Evolutionary conservation across 2,888 invertebrate species (phyloP).

Genomic region (Eumacrocentrus americanus): DNA sequence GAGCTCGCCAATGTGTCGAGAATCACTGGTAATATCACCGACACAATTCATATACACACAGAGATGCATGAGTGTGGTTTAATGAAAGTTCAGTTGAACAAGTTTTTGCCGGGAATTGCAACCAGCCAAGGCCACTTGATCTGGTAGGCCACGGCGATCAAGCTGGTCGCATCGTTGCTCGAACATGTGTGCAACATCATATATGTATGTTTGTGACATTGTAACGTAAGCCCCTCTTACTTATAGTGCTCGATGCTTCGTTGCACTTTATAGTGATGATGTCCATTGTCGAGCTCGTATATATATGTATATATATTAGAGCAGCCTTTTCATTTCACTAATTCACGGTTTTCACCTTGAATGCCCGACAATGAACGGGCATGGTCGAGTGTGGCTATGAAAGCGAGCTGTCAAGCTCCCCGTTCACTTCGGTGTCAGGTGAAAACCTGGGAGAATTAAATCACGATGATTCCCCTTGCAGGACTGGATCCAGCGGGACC

Average conservation of each 20-base stretch:
- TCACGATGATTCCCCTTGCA: conserved; percentile 46
- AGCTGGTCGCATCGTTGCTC: not conserved
- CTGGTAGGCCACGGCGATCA: not conserved
- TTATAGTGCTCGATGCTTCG: not conserved
- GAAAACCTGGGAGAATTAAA: not conserved
- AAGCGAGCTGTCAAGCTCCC: conserved; percentile 20
- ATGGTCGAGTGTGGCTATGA: conserved; percentile 14
- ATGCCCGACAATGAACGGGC: conserved; percentile 2
- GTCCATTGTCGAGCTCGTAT: no score
- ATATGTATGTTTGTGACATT: not conserved
- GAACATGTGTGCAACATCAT: not conserved
- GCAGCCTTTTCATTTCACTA: conserved; percentile 25
- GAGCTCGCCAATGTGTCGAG: conserved; percentile 80
- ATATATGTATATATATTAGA: no score
- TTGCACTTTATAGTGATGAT: no score
- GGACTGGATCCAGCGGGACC: conserved; percentile 91
- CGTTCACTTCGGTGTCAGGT: conserved; percentile 1
- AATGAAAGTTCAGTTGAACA: conserved; percentile 1
- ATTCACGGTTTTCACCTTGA: conserved; percentile 23
- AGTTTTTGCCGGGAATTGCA: not conserved
- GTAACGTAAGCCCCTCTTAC: not conserved
- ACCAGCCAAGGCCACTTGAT: no score
- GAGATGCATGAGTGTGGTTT: not conserved
- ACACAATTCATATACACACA: no score
- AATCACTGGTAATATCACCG: conserved; percentile 84